phyloP scores from a whole-genome alignment of 23 tunicate species.

The Trididemnum miniatum region DNA sequence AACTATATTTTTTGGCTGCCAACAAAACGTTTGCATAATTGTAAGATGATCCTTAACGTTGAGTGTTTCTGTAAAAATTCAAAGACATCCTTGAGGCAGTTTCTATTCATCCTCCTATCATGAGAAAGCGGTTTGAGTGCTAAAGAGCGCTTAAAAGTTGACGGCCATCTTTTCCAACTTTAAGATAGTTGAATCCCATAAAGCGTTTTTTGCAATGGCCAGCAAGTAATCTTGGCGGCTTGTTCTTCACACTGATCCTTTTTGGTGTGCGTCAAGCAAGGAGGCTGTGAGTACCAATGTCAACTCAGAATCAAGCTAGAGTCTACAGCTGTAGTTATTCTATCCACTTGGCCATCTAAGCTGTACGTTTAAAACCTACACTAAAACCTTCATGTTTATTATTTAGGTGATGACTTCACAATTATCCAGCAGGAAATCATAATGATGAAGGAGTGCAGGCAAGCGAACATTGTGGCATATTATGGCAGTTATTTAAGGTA shows the following conservation, averaged over 20 bases:
- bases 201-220: background rate
- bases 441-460: slow-evolving; percentile 98
- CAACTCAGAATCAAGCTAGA: too few relatives aligned
- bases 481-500: slow-evolving; percentile 95
- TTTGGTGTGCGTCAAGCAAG: background rate
- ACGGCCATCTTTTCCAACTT: background rate
- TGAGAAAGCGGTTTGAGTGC: too few relatives aligned
- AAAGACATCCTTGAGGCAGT: too few relatives aligned
- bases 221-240: background rate
- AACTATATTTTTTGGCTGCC: too few relatives aligned
- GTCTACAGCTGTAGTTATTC: too few relatives aligned
- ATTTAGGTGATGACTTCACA: slow-evolving; percentile 84
- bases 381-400: background rate
- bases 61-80: too few relatives aligned
- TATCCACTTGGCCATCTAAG: too few relatives aligned
- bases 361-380: too few relatives aligned
- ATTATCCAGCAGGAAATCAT: slow-evolving; percentile 95
- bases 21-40: too few relatives aligned
- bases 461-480: slow-evolving; percentile 90
- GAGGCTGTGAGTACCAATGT: background rate
- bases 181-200: background rate
- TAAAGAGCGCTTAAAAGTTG: too few relatives aligned
- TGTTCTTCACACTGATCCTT: background rate
- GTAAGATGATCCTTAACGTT: too few relatives aligned
- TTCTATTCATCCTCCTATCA: too few relatives aligned